Percentiles rank a stretch among this genome's conserved stretches.
Evolutionary conservation across 2,113 vertebrate species (phyloP).

Genomic region (Sorex fumeus): DNA sequence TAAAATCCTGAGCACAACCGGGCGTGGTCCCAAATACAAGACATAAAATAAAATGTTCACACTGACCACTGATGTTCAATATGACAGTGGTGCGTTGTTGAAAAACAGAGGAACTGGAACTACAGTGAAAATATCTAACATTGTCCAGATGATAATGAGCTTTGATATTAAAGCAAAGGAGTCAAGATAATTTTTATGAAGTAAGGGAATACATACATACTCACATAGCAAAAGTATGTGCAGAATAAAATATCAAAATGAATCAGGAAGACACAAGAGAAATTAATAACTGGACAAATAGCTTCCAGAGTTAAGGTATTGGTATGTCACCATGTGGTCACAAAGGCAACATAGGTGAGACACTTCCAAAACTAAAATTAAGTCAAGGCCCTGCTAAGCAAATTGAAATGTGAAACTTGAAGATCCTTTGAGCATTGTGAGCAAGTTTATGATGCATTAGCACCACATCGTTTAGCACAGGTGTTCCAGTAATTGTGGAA

Average conservation of each 20-base stretch:
- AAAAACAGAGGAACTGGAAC: neutral
- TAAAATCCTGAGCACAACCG: too few relatives aligned
- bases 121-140: neutral
- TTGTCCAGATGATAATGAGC: neutral
- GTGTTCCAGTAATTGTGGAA: constrained; percentile 76
- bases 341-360: constrained; percentile 28
- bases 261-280: neutral
- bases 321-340: neutral
- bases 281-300: neutral
- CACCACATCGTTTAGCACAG: constrained; percentile 53
- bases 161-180: neutral
- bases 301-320: neutral
- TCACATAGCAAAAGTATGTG: neutral
- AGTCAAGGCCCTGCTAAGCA: neutral
- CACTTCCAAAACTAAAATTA: neutral
- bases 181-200: neutral
- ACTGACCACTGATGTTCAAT: neutral
- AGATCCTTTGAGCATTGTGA: constrained; percentile 62
- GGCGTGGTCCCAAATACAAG: too few relatives aligned
- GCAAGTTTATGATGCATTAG: constrained; percentile 63
- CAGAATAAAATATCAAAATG: neutral
- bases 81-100: neutral
- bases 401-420: constrained; percentile 51
- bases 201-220: neutral
- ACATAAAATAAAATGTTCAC: too few relatives aligned